phyloP scores from a whole-genome alignment of 1,140 invertebrate species.

The Geopemphigus sp. region DNA sequence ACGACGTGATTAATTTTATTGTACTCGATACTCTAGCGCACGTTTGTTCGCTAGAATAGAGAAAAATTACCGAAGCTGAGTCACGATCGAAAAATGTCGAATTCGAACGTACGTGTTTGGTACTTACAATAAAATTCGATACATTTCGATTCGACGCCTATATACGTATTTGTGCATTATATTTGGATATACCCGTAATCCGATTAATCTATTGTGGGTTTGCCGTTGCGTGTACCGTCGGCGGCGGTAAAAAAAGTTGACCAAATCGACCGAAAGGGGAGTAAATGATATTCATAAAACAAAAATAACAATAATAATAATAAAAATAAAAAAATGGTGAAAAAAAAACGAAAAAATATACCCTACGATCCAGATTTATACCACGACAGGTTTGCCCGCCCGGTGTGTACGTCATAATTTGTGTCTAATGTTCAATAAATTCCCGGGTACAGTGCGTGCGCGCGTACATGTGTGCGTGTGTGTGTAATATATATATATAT shows the following conservation, averaged over 20 bases:
- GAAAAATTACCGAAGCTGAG: too few species aligned
- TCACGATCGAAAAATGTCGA: too few species aligned
- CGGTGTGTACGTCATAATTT: conserved; percentile 38
- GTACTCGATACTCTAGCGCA: too few species aligned
- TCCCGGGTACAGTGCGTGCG: not conserved
- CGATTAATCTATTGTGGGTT: not conserved
- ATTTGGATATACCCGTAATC: not conserved
- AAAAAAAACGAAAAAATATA: not conserved
- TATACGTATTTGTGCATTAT: too few species aligned
- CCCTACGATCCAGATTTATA: conserved; percentile 40
- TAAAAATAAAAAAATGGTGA: not conserved
- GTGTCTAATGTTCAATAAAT: conserved; percentile 48
- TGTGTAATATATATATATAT: not conserved
- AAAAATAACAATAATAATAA: not conserved
- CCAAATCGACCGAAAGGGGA: not conserved
- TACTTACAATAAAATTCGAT: too few species aligned
- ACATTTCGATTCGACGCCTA: too few species aligned
- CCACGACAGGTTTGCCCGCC: conserved; percentile 7
- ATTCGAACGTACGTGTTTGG: too few species aligned
- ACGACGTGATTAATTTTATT: too few species aligned
- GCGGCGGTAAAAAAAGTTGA: not conserved
- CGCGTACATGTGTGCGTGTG: not conserved
- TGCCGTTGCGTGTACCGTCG: too few species aligned
- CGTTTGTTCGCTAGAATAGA: too few species aligned
- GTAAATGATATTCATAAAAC: conserved; percentile 1